Percentiles rank a stretch among this genome's conserved stretches.
Evolutionary conservation across 2,113 vertebrate species (phyloP).

Genomic region (Apodemus sylvaticus): DNA sequence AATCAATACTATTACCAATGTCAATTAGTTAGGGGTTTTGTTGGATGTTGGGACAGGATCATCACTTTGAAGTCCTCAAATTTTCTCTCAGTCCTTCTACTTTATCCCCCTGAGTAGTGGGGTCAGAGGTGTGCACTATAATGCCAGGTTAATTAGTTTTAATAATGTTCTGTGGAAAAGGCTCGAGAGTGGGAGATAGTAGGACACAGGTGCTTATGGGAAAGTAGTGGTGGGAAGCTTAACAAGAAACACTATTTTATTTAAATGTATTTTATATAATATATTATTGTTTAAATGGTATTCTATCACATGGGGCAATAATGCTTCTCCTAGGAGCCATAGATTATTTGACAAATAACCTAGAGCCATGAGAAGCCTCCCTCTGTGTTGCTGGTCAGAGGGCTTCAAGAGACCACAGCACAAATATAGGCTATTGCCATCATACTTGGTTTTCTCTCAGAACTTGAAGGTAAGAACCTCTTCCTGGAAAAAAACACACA

Average conservation of each 20-base stretch:
- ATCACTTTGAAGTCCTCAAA: background rate
- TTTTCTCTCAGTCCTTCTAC: background rate
- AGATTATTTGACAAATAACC: background rate
- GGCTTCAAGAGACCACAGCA: background rate
- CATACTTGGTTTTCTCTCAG: background rate
- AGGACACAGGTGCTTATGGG: background rate
- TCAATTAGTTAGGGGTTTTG: background rate
- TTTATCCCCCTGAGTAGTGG: background rate
- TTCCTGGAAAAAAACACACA: background rate
- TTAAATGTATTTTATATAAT: background rate
- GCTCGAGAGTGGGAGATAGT: background rate
- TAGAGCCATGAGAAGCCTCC: background rate
- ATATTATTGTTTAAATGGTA: background rate
- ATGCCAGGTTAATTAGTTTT: background rate
- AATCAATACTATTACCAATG: background rate
- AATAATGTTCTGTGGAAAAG: background rate
- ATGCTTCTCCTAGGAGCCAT: background rate
- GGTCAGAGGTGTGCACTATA: background rate
- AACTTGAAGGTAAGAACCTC: background rate
- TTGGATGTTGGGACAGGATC: background rate
- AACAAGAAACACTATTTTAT: background rate
- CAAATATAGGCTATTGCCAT: background rate
- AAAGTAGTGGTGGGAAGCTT: background rate
- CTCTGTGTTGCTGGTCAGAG: background rate
- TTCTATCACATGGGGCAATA: background rate